Base-by-base conservation (phyloP, 64 coral and sea anemone genomes). In the Porites lutea region DNA sequence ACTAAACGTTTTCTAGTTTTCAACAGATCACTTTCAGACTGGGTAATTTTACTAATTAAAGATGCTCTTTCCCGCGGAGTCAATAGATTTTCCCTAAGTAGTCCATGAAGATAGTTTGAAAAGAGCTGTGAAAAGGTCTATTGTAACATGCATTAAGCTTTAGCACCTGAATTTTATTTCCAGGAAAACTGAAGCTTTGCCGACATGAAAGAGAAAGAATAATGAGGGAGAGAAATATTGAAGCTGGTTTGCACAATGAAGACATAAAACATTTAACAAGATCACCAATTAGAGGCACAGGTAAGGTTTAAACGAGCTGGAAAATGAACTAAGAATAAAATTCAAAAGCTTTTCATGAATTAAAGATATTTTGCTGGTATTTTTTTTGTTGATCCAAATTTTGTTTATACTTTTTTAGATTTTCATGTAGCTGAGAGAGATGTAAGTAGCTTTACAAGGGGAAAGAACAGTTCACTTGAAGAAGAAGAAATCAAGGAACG, bases 121-220 rank as follows among this genome's bases (percentile, higher is more conserved):
- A 37, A 37, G 1, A 37, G 27, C 27, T 37, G 27, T 37, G 27
- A 37, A 37, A 37, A 37, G 0, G 27, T 37, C 1, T 37, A 37
- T 37, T 37, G 0, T 37, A 37, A 37, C 27, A 37, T 37, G 27
- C 27, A 37, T 37, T 37, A 37, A 37, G 27, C 27, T 37, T 1
- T 37, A 37, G 27, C 27, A 37, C 27, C 27, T 37, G 27, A 37
- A 37, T 62, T 65, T 65, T 48, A 60, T 70, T 77, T 47, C 3
- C 51, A 97, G 95, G 95, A 91, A 97, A 97, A 81, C 22, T 97
- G 4, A 94, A 92, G 66, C 92, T 97, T 62, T 97, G 95, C 52
- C 49, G 87, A 10, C 92, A 97, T 82, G 95, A 97, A 88, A 94
- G 95, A 62, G 95, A 88, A 65, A 94, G 95, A 77, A 97, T 97